Evolutionary conservation across 1,140 invertebrate genomes (phyloP).

Genomic region (Geopemphigus sp.): DNA sequence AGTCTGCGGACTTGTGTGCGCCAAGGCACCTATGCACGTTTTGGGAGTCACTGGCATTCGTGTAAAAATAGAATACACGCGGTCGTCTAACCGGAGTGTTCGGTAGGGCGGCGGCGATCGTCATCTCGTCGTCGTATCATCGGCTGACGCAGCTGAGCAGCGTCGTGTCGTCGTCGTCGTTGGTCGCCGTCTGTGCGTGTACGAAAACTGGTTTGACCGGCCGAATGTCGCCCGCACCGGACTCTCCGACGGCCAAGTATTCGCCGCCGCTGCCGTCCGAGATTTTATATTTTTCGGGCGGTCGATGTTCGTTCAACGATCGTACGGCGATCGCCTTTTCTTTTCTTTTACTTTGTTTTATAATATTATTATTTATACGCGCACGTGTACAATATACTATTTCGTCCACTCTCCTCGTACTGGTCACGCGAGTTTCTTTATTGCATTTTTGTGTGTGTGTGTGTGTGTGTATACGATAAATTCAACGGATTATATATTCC

Average conservation of each 20-base stretch:
- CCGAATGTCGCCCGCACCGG: constrained; percentile 21
- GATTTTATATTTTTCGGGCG: constrained; percentile 35
- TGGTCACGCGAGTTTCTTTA: too few species aligned
- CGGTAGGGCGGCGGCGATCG: neutral
- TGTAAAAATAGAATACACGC: constrained; percentile 11
- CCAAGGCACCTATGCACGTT: too few species aligned
- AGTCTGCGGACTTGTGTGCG: too few species aligned
- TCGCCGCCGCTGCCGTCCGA: neutral
- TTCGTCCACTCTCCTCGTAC: too few species aligned
- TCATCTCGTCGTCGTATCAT: constrained; percentile 5
- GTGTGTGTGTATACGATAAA: too few species aligned
- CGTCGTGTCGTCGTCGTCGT: constrained; percentile 10
- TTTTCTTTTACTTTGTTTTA: neutral
- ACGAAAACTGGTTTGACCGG: constrained; percentile 48
- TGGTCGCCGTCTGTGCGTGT: neutral
- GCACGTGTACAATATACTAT: too few species aligned
- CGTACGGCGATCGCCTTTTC: neutral
- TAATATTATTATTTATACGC: too few species aligned
- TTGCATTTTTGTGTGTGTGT: too few species aligned
- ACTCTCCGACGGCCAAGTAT: too few species aligned
- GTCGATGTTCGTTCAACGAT: too few species aligned
- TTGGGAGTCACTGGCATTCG: constrained; percentile 10
- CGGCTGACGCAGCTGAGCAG: neutral
- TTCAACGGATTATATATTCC: too few species aligned
- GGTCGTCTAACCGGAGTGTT: constrained; percentile 1